Evolutionary conservation across 2,113 vertebrate species (phyloP), one percentile per base, ranked within the genome.

Genomic region (Myrmophylax atrothorax): DNA sequence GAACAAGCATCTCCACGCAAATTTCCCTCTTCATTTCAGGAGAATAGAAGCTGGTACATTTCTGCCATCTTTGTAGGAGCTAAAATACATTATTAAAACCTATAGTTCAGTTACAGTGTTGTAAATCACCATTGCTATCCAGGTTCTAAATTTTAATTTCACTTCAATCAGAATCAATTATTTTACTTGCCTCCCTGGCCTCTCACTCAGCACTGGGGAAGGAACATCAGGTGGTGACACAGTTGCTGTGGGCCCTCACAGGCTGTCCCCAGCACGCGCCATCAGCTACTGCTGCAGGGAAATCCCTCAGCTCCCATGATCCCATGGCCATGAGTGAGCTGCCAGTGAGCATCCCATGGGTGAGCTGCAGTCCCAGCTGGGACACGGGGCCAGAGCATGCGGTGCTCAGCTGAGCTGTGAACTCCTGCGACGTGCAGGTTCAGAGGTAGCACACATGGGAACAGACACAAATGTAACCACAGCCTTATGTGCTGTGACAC

Each of bases 81-180:
- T 44, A 52, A 93, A 92, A 90, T 42, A 35, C 31, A 63, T 90
- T 86, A 93, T 78, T 84, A 68, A 88, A 91, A 80, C 82, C 68
- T 46, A 28, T 3, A 81, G 64, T 64, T 92, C 42, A 78, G 68
- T 64, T n/a, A 86, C 11, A 35, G 46, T 9, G 20, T 53, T 0
- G 2, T 80, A 88, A 96, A 94, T 90, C 79, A 90, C 42, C 35
- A 19, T 55, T 17, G 59, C 79, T 69, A 62, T 38, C 59, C 64
- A 86, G 75, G 70, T 62, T 69, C 82, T 76, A 90, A 66, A 67
- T 86, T 74, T 86, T 79, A 84, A 87, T 85, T 93, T 91, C 72
- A 47, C 70, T 90, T 70, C 77, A 95, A 79, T 96, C 91, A 85
- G 92, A 84, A 75, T 40, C 86, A 90, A 74, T 84, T 89, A 93